Base-by-base conservation (phyloP, 2,888 invertebrate genomes). In the Drosophila antonietae region DNA sequence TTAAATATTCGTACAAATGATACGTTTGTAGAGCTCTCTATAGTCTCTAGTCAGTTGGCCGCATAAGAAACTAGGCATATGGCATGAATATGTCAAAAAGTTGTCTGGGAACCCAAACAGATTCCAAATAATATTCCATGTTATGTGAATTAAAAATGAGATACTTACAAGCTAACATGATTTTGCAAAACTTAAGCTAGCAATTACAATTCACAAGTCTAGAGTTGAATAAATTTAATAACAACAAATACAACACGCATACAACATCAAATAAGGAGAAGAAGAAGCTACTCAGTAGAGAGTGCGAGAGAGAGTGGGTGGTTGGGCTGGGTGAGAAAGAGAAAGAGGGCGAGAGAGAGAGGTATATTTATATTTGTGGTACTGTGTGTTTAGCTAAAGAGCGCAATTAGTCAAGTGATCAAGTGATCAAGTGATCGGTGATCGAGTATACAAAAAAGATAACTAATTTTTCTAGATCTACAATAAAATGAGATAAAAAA, bases 241-340 rank as follows among this genome's bases (percentile, higher is more conserved):
- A 64, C 44, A 55, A 51, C 43, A 68, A 35, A 68, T 18, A 55
- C 55, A 55, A 55, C 55, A 68, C 65, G 52, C 63, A 60, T 28
- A 81, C 81, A 77, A 86, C 87, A 86, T 71, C 75, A 80, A 81
- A 83, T 73, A 58, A 68, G 67, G 33, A 35, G 35, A 6, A 33
- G 53, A 10, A 55, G 53, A 10, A 55, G 28, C 55, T 71, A 80
- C 53, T 55, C 60, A 35, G 20, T 31, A 35, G 28, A 63, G 37
- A 43, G 53, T 49, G 35, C 47, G 9, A 61, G 39, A 28, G 28
- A 28, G 28, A 6, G 23, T 67, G 28, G 47, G 43, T 18, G 18
- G 37, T 10, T 39, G 12, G 37, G 14, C 9, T 28, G 43, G 44
- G 12, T 56, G n/a, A 65, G 39, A 49, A 8, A 66, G 63, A 44